Evolutionary conservation across 2,113 vertebrate genomes (phyloP), one percentile per base, ranked within the genome.

Genomic region (Hucho hucho): DNA sequence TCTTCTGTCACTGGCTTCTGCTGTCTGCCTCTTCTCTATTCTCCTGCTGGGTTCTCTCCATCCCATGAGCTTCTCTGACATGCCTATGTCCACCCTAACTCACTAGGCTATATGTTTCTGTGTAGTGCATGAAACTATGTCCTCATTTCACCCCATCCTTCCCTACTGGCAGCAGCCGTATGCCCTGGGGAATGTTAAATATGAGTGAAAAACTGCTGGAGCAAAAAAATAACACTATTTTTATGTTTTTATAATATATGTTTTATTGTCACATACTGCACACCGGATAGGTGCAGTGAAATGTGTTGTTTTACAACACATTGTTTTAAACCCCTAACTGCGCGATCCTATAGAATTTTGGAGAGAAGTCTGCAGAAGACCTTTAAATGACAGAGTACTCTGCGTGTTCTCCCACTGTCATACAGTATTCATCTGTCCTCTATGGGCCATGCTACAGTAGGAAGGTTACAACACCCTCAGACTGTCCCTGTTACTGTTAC

Each of bases 311-410:
- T 43, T 11, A 43, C 37, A 43, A 43, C 37, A 43, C 37, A 9
- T 43, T 11, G 6, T 43, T 43, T 32, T 32, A 32, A 12, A 43
- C 18, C 16, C 16, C 14, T 18, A 18, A 32, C 28, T 68, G 1
- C 37, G n/a, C 29, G 16, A 43, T 58, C 49, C 18, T 24, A 37
- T 16, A 13, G 14, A 63, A 63, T 9, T 6, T 37, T 37, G 37
- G 37, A 37, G 37, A 63, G n/a, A 22, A 4, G n/a, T 63, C 6
- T 63, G 20, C 5, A 63, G 22, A 28, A 88, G 86, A 88, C 86
- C 87, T 90, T 88, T 88, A 90, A 89, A 90, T 86, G 87, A 84
- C 86, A 87, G 75, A 78, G 81, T 68, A 72, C 71, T 86, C 70
- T 82, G 78, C 84, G 75, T 79, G 79, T 79, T 82, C 75, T 86